Percentiles rank a stretch among this genome's conserved stretches.
Evolutionary conservation across 2,888 invertebrate genomes (phyloP).

Genomic region (Anarsia innoxiella): DNA sequence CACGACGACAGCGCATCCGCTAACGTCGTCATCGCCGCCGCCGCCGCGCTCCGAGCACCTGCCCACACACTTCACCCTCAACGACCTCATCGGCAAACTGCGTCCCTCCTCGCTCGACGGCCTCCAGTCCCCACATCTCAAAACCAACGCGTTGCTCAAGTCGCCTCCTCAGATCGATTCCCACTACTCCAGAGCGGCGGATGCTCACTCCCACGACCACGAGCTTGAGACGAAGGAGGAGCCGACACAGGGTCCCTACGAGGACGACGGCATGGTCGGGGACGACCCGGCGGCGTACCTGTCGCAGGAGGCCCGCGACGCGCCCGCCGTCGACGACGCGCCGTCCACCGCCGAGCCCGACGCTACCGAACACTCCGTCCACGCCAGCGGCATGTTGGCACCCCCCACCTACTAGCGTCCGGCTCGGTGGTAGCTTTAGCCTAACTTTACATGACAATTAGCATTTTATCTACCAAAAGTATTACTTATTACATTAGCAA

Average conservation of each 20-base stretch:
- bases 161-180: conserved; percentile 76
- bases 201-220: conserved; percentile 57
- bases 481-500: conserved; percentile 52
- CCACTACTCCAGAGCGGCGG: conserved; percentile 72
- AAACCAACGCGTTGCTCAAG: conserved; percentile 62
- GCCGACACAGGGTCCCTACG: conserved; percentile 79
- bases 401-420: conserved; percentile 66
- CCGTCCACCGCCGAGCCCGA: conserved; percentile 77
- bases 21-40: conserved; percentile 73
- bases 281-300: conserved; percentile 73
- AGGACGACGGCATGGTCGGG: conserved; percentile 72
- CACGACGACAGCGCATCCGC: conserved; percentile 73
- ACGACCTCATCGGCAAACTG: conserved; percentile 73
- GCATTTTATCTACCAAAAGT: conserved; percentile 66
- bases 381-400: conserved; percentile 73
- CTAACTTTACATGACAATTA: conserved; percentile 36
- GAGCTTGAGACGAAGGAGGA: conserved; percentile 59
- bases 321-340: conserved; percentile 61
- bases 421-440: conserved; percentile 35
- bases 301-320: conserved; percentile 50
- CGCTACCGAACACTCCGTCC: conserved; percentile 72
- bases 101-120: conserved; percentile 69
- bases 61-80: conserved; percentile 70
- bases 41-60: conserved; percentile 72
- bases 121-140: conserved; percentile 64